These are phyloP conservation scores for Parotocinclus haroldoi DNA, from an alignment of 2,797 vertebrate species.

Conservation along the genomic window DNA sequence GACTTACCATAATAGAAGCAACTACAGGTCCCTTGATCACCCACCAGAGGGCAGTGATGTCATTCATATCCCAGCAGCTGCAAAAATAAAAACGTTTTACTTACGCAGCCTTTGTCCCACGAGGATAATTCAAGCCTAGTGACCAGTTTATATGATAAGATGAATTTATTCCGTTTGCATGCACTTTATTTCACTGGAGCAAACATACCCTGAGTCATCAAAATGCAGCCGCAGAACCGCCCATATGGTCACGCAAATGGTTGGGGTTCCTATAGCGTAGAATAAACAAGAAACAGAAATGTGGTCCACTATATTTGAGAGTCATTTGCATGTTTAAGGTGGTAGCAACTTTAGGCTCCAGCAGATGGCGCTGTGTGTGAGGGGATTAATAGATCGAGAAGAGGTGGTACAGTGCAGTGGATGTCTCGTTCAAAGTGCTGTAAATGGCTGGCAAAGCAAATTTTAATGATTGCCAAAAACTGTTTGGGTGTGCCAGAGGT, in stretches of 20 bases:
- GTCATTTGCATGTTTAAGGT: too few relatives aligned
- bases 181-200: neutral
- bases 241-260: slow-evolving; percentile 93
- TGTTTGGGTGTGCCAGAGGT: too few relatives aligned
- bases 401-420: too few relatives aligned
- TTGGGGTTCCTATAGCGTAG: slow-evolving; percentile 81
- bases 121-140: too few relatives aligned
- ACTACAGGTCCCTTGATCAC: slow-evolving; percentile 97
- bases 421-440: too few relatives aligned
- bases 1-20: slow-evolving; percentile 90
- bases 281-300: too few relatives aligned
- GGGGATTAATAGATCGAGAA: too few relatives aligned
- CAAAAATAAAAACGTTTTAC: slow-evolving; percentile 10
- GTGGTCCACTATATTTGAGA: too few relatives aligned
- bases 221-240: slow-evolving; percentile 90
- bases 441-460: too few relatives aligned
- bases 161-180: neutral
- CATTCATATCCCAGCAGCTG: slow-evolving; percentile 98
- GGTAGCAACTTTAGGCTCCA: too few relatives aligned
- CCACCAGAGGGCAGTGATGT: slow-evolving; percentile 97
- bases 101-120: neutral
- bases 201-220: slow-evolving; percentile 81
- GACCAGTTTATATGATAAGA: neutral
- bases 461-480: too few relatives aligned
- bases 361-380: too few relatives aligned